These are phyloP conservation scores for Neomicropteryx cornuta DNA, from an alignment of 1,140 invertebrate genomes.

Conservation along the genomic window DNA sequence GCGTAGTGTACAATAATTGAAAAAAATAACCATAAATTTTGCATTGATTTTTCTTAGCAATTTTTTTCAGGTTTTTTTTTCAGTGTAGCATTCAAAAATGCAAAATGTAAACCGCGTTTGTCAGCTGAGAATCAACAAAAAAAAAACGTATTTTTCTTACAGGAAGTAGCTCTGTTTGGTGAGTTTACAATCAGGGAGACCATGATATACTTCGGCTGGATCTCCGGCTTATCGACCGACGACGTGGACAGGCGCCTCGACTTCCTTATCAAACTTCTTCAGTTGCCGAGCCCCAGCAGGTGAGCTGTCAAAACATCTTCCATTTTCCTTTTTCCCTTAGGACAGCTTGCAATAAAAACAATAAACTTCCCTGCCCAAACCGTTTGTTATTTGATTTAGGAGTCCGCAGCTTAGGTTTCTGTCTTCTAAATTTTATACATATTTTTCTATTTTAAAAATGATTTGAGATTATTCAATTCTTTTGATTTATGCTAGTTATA, in stretches of 20 bases:
- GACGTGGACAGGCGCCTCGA: slow-evolving; percentile 66
- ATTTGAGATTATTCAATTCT: background rate
- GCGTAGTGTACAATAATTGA: too few relatives aligned
- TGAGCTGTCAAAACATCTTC: too few relatives aligned
- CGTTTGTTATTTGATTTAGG: slow-evolving; percentile 2
- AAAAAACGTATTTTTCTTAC: slow-evolving; percentile 18
- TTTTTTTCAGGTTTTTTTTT: too few relatives aligned
- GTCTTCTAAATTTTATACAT: background rate
- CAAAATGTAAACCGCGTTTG: too few relatives aligned
- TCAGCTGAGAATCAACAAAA: too few relatives aligned
- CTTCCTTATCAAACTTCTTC: slow-evolving; percentile 69
- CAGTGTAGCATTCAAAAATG: too few relatives aligned
- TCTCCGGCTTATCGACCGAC: slow-evolving; percentile 64
- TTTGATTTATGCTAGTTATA: slow-evolving; percentile 1
- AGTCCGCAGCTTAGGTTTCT: too few relatives aligned
- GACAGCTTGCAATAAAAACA: too few relatives aligned
- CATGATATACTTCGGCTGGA: slow-evolving; percentile 83
- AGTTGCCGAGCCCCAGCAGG: slow-evolving; percentile 52
- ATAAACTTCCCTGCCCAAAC: background rate
- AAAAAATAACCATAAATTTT: too few relatives aligned
- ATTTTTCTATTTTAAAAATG: background rate
- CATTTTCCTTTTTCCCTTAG: too few relatives aligned
- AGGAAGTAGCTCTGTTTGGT: slow-evolving; percentile 85
- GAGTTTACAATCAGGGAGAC: slow-evolving; percentile 88
- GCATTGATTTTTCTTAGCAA: too few relatives aligned